Conservation (phyloP, 2,888 invertebrate species). For the Pristionchus arcanus region DNA sequence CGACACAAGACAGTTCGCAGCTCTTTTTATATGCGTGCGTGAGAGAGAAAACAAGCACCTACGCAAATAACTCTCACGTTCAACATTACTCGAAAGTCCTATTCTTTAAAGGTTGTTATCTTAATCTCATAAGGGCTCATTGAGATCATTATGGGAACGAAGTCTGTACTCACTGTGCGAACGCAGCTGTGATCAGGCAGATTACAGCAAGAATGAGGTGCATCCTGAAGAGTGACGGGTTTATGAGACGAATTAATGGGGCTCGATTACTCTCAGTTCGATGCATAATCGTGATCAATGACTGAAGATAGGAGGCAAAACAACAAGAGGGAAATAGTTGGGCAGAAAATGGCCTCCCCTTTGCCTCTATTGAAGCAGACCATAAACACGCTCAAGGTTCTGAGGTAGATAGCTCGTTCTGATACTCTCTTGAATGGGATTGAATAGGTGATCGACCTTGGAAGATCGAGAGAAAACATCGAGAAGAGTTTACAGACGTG, state of each 20-base stretch:
- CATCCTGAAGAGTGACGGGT: not conserved
- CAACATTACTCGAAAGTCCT: not conserved
- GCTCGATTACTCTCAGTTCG: not conserved
- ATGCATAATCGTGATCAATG: not conserved
- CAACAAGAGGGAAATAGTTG: not conserved
- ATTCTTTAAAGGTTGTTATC: not conserved
- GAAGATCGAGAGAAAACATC: not conserved
- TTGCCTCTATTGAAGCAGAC: not conserved
- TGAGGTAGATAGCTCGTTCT: not conserved
- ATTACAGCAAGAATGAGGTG: conserved; percentile 27
- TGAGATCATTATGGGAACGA: not conserved
- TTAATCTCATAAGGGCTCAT: not conserved
- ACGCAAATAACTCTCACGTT: not conserved
- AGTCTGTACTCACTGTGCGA: not conserved
- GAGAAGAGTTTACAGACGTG: not conserved
- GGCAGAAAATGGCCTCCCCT: not conserved
- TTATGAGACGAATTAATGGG: not conserved
- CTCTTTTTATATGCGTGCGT: not conserved
- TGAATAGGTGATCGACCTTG: not conserved
- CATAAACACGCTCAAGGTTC: conserved; percentile 35
- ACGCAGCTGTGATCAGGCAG: not conserved
- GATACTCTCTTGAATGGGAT: not conserved
- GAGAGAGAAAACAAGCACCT: not conserved
- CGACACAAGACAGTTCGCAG: not conserved
- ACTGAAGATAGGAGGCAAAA: not conserved